A percentile compares a stretch with the other conserved stretches of the same genome.
Conservation (phyloP, 2,113 vertebrate genomes). For the Orthonyx spaldingii region DNA sequence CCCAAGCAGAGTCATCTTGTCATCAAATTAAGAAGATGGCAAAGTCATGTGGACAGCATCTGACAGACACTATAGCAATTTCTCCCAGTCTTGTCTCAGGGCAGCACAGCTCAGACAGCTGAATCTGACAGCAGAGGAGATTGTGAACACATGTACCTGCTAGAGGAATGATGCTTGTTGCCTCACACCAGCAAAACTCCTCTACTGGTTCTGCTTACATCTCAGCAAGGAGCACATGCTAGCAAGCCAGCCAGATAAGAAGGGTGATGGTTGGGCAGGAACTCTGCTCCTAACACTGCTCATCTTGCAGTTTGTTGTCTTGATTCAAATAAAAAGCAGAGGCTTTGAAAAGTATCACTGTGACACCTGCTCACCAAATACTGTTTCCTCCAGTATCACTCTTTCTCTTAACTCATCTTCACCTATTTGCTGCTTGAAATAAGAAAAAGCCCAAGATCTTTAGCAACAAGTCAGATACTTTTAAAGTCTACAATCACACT, state of each 20-base stretch:
- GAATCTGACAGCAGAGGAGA: background rate
- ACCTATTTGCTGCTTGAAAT: background rate
- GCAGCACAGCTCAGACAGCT: background rate
- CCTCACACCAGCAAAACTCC: background rate
- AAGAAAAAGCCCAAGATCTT: background rate
- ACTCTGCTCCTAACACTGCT: background rate
- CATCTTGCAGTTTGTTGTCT: background rate
- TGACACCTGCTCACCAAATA: background rate
- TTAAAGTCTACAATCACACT: background rate
- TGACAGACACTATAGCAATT: background rate
- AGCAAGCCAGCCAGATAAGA: background rate
- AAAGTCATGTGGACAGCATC: background rate
- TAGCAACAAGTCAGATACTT: background rate
- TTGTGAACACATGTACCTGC: background rate
- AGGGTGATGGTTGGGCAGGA: background rate
- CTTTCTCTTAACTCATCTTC: background rate
- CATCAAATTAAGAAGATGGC: background rate
- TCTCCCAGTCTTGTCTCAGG: background rate
- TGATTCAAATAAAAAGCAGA: background rate
- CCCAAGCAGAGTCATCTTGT: background rate
- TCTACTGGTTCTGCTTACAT: background rate
- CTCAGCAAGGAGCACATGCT: background rate
- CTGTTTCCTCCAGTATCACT: background rate
- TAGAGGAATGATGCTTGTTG: background rate
- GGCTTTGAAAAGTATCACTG: background rate